Evolutionary conservation across 1,140 invertebrate genomes (phyloP).

Genomic region (Pteromalus puparum): DNA sequence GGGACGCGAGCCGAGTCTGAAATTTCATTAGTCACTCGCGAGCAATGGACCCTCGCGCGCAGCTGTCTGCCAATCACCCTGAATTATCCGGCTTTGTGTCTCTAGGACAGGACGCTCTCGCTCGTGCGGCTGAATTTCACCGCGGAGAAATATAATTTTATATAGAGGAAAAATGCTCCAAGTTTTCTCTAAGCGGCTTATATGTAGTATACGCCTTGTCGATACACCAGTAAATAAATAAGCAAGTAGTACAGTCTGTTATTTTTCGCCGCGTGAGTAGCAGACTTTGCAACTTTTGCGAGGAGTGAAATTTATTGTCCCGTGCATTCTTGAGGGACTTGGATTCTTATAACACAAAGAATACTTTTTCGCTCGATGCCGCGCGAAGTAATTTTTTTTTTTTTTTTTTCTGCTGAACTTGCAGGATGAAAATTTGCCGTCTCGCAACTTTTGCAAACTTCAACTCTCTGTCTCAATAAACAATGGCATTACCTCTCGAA

Average conservation of each 20-base stretch:
- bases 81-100: conserved; percentile 39
- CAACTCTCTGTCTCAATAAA: neutral
- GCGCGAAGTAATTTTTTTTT: neutral
- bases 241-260: too few relatives aligned
- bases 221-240: too few relatives aligned
- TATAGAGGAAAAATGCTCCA: neutral
- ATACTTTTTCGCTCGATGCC: neutral
- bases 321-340: too few relatives aligned
- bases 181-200: too few relatives aligned
- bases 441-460: neutral
- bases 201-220: too few relatives aligned
- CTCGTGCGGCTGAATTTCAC: neutral
- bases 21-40: conserved; percentile 50
- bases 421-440: too few relatives aligned
- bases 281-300: too few relatives aligned
- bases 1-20: conserved; percentile 30
- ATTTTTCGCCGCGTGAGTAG: too few relatives aligned
- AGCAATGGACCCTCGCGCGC: conserved; percentile 8
- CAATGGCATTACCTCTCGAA: neutral
- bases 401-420: neutral
- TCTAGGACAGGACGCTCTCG: neutral
- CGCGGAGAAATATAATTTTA: conserved; percentile 24
- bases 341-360: neutral
- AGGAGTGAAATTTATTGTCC: too few relatives aligned
- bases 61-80: conserved; percentile 34